Evolutionary conservation across 2,113 vertebrate species (phyloP).

Genomic region (Heteronetta atricapilla): DNA sequence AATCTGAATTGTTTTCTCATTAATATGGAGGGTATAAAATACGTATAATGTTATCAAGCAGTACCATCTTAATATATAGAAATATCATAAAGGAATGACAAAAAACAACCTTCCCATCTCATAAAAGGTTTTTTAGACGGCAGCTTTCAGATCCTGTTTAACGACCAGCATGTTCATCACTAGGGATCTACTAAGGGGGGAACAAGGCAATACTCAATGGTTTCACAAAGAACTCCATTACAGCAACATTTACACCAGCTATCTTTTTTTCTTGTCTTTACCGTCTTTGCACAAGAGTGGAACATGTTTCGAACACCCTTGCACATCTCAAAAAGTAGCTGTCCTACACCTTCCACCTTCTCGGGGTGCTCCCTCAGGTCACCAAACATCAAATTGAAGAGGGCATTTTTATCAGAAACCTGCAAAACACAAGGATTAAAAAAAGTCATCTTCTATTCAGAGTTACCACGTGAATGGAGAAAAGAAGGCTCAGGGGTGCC

Average conservation of each 20-base stretch:
- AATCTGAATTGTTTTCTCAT: neutral
- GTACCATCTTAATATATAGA: neutral
- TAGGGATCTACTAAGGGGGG: neutral
- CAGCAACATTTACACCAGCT: neutral
- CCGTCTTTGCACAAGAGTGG: constrained; percentile 88
- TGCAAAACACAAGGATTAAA: constrained; percentile 61
- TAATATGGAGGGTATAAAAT: neutral
- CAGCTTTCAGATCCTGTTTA: neutral
- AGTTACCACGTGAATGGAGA: neutral
- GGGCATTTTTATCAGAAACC: constrained; percentile 87
- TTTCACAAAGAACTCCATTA: neutral
- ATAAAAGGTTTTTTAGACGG: neutral
- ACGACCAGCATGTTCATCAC: neutral
- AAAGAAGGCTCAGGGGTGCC: too few relatives aligned
- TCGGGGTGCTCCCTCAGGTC: constrained; percentile 84
- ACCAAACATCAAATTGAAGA: constrained; percentile 88
- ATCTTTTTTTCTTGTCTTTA: constrained; percentile 59
- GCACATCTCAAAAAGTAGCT: constrained; percentile 95
- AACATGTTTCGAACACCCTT: constrained; percentile 95
- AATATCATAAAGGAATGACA: neutral
- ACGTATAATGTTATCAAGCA: neutral
- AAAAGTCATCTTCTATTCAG: constrained; percentile 3
- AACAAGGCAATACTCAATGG: neutral
- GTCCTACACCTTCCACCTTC: constrained; percentile 90
- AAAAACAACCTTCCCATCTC: neutral